phyloP scores from a whole-genome alignment of 2,797 vertebrate species.

The Gymnothorax javanicus region DNA sequence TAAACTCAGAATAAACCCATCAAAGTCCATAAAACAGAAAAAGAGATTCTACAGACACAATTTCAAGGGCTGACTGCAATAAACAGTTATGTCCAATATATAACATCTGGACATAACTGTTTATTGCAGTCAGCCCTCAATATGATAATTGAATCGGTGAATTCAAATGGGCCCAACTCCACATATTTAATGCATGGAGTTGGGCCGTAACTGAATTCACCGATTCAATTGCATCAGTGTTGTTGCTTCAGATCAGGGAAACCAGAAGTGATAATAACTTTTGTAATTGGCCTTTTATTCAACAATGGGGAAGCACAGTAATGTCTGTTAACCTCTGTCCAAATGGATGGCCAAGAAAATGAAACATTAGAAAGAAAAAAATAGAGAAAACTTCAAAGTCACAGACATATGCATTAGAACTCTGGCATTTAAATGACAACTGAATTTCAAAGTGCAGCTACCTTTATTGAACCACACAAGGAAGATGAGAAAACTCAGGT shows the following conservation, averaged over 20 bases:
- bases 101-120: too few relatives aligned
- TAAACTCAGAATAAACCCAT: too few relatives aligned
- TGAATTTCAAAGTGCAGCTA: not conserved
- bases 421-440: not conserved
- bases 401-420: constrained; percentile 45
- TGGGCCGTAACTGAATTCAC: too few relatives aligned
- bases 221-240: too few relatives aligned
- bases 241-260: constrained; percentile 70
- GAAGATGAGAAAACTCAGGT: not conserved
- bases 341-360: constrained; percentile 73
- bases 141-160: too few relatives aligned
- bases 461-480: constrained; percentile 38
- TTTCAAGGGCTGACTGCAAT: too few relatives aligned
- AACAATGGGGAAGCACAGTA: constrained; percentile 66
- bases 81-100: too few relatives aligned
- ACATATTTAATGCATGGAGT: too few relatives aligned
- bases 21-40: too few relatives aligned
- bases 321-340: constrained; percentile 74
- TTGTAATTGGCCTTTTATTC: constrained; percentile 79
- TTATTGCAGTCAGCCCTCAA: too few relatives aligned
- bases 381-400: constrained; percentile 44
- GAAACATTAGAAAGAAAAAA: constrained; percentile 64
- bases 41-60: too few relatives aligned
- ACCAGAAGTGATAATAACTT: constrained; percentile 73
- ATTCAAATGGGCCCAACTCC: too few relatives aligned